Conservation (phyloP, 2,797 vertebrate species). For the Eidolon dupreanum region DNA sequence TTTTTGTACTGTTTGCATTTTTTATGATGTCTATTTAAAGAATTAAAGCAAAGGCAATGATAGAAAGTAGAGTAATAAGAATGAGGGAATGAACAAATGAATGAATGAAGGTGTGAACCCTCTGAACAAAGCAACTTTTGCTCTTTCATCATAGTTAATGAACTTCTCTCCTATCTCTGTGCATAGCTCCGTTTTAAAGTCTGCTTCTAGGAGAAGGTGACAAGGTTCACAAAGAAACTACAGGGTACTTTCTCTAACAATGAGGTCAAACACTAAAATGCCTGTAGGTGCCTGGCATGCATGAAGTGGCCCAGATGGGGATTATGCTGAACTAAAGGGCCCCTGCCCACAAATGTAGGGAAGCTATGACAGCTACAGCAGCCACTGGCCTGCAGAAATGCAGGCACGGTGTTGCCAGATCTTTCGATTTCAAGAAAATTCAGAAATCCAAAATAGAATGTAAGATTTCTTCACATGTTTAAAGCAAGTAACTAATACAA, state of each 20-base stretch:
- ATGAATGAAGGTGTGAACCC: neutral
- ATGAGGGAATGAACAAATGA: neutral
- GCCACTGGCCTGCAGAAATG: neutral
- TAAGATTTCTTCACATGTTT: neutral
- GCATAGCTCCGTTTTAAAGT: neutral
- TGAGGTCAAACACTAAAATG: neutral
- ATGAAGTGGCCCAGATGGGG: neutral
- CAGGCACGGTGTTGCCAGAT: neutral
- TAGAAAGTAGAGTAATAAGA: neutral
- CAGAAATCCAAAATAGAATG: neutral
- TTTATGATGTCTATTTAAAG: conserved; percentile 19
- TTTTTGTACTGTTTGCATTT: neutral
- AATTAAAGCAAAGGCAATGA: neutral
- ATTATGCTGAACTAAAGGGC: neutral
- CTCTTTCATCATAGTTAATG: neutral
- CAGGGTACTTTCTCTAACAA: neutral
- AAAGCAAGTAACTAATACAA: neutral
- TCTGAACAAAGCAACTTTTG: neutral
- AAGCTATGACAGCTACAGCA: neutral
- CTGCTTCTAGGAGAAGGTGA: neutral
- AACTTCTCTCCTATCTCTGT: neutral
- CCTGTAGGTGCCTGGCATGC: neutral
- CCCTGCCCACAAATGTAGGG: neutral
- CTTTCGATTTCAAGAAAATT: conserved; percentile 1
- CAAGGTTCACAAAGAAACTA: neutral